phyloP scores from a whole-genome alignment of 2,113 vertebrate genomes.

The Tautogolabrus adspersus region DNA sequence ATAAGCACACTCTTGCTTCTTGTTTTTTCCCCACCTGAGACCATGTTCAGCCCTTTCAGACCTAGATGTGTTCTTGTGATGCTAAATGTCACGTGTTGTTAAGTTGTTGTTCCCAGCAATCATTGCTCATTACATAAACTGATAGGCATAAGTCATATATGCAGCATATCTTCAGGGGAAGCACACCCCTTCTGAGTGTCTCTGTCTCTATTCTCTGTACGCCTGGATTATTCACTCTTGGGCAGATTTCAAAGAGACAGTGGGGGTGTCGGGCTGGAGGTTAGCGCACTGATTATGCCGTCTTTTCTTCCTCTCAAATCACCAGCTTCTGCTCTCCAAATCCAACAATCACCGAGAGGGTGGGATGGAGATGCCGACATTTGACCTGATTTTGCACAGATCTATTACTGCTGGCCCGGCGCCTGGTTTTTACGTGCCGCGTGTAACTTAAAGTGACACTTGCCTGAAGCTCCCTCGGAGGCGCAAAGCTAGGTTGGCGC shows the following conservation, averaged over 20 bases:
- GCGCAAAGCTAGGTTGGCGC: conserved; percentile 88
- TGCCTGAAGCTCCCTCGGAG: conserved; percentile 93
- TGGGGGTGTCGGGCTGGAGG: conserved; percentile 38
- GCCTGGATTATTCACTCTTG: conserved; percentile 55
- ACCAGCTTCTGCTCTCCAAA: conserved; percentile 63
- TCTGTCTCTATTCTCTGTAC: conserved; percentile 13
- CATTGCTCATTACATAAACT: background rate
- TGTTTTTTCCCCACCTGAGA: background rate
- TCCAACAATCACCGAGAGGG: conserved; percentile 75
- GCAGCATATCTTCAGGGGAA: conserved; percentile 12
- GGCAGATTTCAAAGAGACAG: conserved; percentile 50
- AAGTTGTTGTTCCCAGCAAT: background rate
- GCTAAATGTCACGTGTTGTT: background rate
- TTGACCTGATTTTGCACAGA: conserved; percentile 97
- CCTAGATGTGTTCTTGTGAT: background rate
- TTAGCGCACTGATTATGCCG: conserved; percentile 72
- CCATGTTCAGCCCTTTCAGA: background rate
- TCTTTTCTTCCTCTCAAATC: conserved; percentile 73
- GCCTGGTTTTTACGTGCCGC: conserved; percentile 88
- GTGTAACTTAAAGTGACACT: conserved; percentile 97
- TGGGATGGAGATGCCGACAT: conserved; percentile 74
- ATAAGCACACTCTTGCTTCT: background rate
- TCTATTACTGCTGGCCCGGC: conserved; percentile 92
- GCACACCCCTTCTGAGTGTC: conserved; percentile 30
- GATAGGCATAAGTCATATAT: conserved; percentile 23